Evolutionary conservation across 64 coral and sea anemone species (phyloP).

Genomic region (Cladopsammia gracilis): DNA sequence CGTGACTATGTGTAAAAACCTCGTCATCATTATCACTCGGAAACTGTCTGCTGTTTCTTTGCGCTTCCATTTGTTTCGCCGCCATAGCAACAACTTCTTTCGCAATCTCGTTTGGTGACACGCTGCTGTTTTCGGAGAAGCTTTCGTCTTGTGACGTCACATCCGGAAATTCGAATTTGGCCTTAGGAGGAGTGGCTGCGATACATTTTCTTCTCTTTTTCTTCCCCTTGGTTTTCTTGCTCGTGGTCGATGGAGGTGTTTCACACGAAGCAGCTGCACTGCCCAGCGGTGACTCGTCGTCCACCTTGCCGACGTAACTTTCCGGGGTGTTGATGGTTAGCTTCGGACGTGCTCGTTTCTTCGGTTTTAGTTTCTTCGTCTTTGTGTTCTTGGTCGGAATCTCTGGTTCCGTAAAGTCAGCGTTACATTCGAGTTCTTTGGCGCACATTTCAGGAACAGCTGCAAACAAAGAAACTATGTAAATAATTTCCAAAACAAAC

Average conservation of each 20-base stretch:
- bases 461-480: conserved; percentile 7
- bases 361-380: conserved; percentile 29
- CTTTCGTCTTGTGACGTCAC: conserved; percentile 25
- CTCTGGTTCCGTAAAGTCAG: conserved; percentile 14
- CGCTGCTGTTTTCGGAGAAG: conserved; percentile 11
- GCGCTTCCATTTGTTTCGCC: conserved; percentile 54
- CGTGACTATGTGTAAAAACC: conserved; percentile 35
- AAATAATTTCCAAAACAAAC: no score
- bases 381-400: conserved; percentile 5
- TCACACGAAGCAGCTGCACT: background rate
- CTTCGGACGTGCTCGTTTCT: conserved; percentile 51
- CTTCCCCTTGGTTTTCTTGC: conserved; percentile 49
- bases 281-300: conserved; percentile 46
- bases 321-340: conserved; percentile 20
- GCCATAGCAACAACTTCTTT: conserved; percentile 45
- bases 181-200: background rate
- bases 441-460: background rate
- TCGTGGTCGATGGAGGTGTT: conserved; percentile 23
- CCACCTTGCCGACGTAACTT: background rate
- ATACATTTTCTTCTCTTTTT: conserved; percentile 63
- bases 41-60: conserved; percentile 13
- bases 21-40: conserved; percentile 65
- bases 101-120: conserved; percentile 37
- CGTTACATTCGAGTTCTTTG: conserved; percentile 1
- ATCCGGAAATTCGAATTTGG: conserved; percentile 53